Base-by-base conservation (phyloP, 1,140 invertebrate genomes). In the Caenorhabditis briggsae region DNA sequence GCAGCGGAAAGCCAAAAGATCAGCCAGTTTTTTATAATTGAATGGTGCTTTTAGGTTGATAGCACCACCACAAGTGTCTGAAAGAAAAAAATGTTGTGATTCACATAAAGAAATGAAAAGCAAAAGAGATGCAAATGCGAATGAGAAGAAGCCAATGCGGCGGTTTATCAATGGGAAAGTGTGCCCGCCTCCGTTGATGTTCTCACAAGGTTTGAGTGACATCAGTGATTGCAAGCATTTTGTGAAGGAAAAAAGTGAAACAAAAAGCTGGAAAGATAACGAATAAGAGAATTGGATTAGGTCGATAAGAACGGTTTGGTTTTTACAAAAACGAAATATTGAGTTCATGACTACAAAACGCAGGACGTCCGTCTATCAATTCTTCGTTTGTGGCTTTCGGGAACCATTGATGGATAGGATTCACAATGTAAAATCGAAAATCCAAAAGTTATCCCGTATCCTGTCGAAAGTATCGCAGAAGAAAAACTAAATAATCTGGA, bases 31-130 rank as follows among this genome's bases (percentile, higher is more conserved):
- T 14, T 50, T 46, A n/a, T 12, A 50, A 2, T 23, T 78, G 46
- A 53, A 23, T 78, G 70, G 70, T 78, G 70, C 70, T 50, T 50
- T n/a, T 53, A 20, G 5, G 23, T 23, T 50, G 18, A 50, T 23
- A 78, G 70, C 70, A 78, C 70, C 70, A 78, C n/a, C 33, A 50
- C 18, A 78, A 70, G 64, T 41, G 43, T 78, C 70, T 78, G 70
- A 78, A 50, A 78, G 1, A 78, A 78, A 18, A 50, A 46, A 50
- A 23, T n/a, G 23, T 53, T 50, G 7, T 78, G 20, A 11, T 50
- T 50, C 46, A 8, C 6, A 46, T 2, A 14, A 70, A 70, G 43
- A 46, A 46, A n/a, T 46, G 18, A 16, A 70, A 70, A 50, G 8
- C 7, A 46, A 41, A 70, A 46, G 41, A 46, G 23, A 25, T 59